Conservation (phyloP, 2,113 vertebrate genomes). For the Todiramphus saurophagus region DNA sequence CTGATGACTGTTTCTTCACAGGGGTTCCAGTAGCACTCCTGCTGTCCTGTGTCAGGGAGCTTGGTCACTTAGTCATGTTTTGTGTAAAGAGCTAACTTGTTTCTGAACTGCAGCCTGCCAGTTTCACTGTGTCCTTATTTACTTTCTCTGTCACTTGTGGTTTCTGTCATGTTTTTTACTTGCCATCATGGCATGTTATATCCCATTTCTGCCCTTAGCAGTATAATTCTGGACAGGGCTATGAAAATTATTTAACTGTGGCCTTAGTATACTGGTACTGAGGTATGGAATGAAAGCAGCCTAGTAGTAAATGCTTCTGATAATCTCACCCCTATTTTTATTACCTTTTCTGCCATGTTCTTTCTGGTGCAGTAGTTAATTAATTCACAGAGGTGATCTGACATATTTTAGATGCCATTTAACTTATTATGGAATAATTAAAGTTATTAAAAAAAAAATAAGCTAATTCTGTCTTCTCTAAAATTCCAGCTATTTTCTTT, state of each 20-base stretch:
- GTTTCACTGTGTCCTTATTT: background rate
- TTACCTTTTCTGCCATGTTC: background rate
- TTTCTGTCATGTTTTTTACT: background rate
- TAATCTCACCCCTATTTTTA: background rate
- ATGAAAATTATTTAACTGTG: background rate
- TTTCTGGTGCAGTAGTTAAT: background rate
- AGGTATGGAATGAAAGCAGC: background rate
- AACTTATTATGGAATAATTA: background rate
- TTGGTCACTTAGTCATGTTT: background rate
- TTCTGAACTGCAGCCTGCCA: background rate
- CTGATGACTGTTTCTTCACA: background rate
- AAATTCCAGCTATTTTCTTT: background rate
- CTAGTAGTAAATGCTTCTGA: background rate
- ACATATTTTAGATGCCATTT: background rate
- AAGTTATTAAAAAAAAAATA: background rate
- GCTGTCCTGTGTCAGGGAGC: background rate
- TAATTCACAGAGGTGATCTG: background rate
- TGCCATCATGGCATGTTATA: accelerated
- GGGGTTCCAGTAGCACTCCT: background rate
- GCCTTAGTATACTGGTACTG: background rate
- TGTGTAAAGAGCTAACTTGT: background rate
- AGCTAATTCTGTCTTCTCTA: background rate
- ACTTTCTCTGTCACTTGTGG: background rate
- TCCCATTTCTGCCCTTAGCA: background rate
- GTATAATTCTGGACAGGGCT: background rate